Conservation (phyloP, 2,113 vertebrate species). For the Xiphophorus maculatus region DNA sequence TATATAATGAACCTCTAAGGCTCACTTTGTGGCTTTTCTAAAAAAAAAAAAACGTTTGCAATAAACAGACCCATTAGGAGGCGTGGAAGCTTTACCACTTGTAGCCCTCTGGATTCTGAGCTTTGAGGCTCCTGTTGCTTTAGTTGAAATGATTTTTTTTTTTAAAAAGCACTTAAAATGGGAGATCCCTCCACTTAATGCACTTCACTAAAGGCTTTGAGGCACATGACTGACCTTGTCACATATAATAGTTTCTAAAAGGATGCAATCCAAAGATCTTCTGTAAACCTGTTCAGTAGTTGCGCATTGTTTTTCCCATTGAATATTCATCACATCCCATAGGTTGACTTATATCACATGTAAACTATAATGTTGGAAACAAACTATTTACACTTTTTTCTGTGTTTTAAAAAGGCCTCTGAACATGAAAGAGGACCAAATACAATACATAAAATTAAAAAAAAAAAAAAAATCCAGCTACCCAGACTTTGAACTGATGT, state of each 20-base stretch:
- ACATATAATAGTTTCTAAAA: constrained; percentile 33
- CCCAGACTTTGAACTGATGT: constrained; percentile 37
- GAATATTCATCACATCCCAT: constrained; percentile 37
- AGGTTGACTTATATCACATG: constrained; percentile 17
- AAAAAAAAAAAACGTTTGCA: constrained; percentile 11
- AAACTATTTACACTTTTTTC: constrained; percentile 14
- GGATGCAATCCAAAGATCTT: constrained; percentile 42
- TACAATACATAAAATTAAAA: constrained; percentile 46
- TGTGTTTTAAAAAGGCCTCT: constrained; percentile 58
- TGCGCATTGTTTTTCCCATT: constrained; percentile 23
- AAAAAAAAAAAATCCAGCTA: constrained; percentile 4
- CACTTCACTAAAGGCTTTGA: constrained; percentile 72
- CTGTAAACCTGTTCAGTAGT: constrained; percentile 68
- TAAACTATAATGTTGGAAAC: constrained; percentile 57
- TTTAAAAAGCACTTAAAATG: constrained; percentile 64
- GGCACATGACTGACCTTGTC: constrained; percentile 68
- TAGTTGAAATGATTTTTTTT: constrained; percentile 18
- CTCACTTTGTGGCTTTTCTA: constrained; percentile 62
- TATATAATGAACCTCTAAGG: constrained; percentile 30
- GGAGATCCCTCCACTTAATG: constrained; percentile 68
- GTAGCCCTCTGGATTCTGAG: constrained; percentile 15
- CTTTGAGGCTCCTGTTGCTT: constrained; percentile 1
- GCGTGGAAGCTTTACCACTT: constrained; percentile 23
- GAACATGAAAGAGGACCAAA: constrained; percentile 42
- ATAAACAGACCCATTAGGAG: constrained; percentile 14